Base-by-base conservation (phyloP, 2,888 invertebrate species). In the Zaprionus obscuricornis region DNA sequence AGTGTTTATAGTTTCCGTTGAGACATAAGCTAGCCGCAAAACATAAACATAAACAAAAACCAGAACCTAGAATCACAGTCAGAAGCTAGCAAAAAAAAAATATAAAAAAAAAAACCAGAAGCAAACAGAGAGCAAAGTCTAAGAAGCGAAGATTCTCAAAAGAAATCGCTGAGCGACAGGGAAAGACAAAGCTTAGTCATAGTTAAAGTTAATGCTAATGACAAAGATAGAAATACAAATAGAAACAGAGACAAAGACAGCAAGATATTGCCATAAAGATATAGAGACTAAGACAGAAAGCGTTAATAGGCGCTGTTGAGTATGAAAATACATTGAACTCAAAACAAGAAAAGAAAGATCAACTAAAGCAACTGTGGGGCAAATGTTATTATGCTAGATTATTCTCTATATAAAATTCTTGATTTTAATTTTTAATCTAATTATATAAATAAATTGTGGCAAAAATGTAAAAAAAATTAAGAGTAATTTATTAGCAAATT, bases 221-320 rank as follows among this genome's bases (percentile, higher is more conserved):
- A 11, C 29, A 17, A 26, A 13, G 45, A 43, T 14, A 43, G 43
- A 20, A 37, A 47, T 22, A 42, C 8, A 22, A 22, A 40, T 18
- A 22, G n/a, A 10, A 22, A 33, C 10, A 27, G 27, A 24, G n/a
- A 29, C 26, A 10, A 16, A 31, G 16, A 26, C 10, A 11, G n/a
- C n/a, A n/a, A 26, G n/a, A 31, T 22, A 46, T 18, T 10, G 14
- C 17, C 43, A 8, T 27, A 22, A 18, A 17, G 27, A 13, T 11
- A 39, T 29, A 31, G n/a, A 11, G 6, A 13, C 20, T 42, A 27
- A 46, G 24, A 29, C 20, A 60, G 57, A 42, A 46, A 74, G 65
- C 54, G 66, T 29, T 65, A 71, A 76, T 67, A 47, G 60, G 36
- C 46, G 51, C 10, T 27, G 37, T 22, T 5, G 7, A 22, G 46